phyloP scores from a whole-genome alignment of 2,113 vertebrate species.

The Eupsittula cactorum region DNA sequence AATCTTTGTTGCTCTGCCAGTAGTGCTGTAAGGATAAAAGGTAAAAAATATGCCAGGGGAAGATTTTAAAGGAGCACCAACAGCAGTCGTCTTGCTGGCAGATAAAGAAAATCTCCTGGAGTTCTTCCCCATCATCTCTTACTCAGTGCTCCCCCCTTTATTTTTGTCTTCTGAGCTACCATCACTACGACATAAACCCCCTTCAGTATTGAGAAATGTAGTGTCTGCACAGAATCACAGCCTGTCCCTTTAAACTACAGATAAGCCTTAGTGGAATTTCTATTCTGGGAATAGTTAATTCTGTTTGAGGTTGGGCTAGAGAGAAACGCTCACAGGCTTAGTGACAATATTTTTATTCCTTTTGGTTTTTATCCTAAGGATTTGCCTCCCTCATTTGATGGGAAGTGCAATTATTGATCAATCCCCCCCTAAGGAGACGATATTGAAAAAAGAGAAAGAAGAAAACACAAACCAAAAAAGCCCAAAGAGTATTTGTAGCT shows the following conservation, averaged over 20 bases:
- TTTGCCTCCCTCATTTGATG: conserved; percentile 35
- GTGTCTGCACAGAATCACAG: conserved; percentile 13
- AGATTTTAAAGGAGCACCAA: background rate
- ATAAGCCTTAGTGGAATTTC: conserved; percentile 63
- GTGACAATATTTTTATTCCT: conserved; percentile 40
- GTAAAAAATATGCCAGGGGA: background rate
- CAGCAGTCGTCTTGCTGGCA: background rate
- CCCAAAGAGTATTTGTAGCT: conserved; percentile 12
- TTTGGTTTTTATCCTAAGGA: conserved; percentile 38
- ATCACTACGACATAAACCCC: background rate
- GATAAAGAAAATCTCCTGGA: background rate
- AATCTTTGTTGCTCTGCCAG: background rate
- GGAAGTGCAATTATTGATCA: conserved; percentile 29
- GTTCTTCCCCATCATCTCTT: background rate
- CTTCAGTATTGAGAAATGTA: background rate
- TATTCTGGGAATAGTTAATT: conserved; percentile 69
- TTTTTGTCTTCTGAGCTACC: conserved; percentile 29
- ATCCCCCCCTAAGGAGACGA: background rate
- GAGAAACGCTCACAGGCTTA: background rate
- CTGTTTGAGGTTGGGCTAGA: conserved; percentile 63
- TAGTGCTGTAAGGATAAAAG: background rate
- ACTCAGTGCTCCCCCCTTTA: background rate
- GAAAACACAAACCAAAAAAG: background rate
- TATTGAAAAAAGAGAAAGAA: background rate
- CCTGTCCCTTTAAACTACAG: conserved; percentile 59